Conservation (phyloP, 2,113 vertebrate genomes). For the Neogale vison region DNA sequence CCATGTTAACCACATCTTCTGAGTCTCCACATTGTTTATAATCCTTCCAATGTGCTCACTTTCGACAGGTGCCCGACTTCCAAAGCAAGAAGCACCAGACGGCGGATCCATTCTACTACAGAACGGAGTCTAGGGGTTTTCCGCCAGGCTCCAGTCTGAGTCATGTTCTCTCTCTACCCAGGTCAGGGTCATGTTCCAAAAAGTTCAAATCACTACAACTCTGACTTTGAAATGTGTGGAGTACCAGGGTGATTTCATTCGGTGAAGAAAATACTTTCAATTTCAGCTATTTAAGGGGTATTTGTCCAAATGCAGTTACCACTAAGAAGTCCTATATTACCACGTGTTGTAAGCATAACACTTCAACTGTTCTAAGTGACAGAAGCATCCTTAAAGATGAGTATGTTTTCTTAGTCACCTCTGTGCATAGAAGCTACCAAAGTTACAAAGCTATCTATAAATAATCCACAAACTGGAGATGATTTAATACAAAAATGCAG, state of each 20-base stretch:
- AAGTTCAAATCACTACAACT: neutral
- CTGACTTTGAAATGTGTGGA: neutral
- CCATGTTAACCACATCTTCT: neutral
- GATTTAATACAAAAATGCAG: conserved; percentile 73
- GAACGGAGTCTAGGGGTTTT: neutral
- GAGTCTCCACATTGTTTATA: neutral
- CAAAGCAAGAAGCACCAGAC: neutral
- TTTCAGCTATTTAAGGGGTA: neutral
- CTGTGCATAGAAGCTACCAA: neutral
- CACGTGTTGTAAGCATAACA: neutral
- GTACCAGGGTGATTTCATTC: neutral
- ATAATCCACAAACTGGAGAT: conserved; percentile 77
- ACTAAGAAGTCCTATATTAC: neutral
- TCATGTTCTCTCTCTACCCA: neutral
- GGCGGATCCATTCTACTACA: neutral
- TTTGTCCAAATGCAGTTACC: neutral
- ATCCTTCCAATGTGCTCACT: neutral
- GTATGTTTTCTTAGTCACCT: neutral
- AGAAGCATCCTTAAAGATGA: neutral
- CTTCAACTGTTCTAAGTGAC: neutral
- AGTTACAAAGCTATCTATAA: conserved; percentile 63
- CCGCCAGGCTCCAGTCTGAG: neutral
- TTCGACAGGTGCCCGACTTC: neutral
- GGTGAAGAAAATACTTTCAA: conserved; percentile 12
- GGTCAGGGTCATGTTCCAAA: neutral